Evolutionary conservation across 2,113 vertebrate species (phyloP).

Genomic region (Syngnathus floridae): DNA sequence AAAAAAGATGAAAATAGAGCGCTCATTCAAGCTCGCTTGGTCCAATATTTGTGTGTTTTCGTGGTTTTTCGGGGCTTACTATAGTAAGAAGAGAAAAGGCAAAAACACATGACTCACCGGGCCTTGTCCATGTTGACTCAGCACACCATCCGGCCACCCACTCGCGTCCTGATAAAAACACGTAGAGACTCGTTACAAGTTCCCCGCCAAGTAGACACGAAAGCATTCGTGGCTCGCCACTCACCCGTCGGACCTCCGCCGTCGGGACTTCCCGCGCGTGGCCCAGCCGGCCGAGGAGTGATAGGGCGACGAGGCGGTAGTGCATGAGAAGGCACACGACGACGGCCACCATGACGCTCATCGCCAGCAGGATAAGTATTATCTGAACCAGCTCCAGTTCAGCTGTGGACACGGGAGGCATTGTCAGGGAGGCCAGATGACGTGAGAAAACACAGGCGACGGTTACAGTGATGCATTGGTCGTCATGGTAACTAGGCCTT

Average conservation of each 20-base stretch:
- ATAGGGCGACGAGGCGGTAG: conserved; percentile 81
- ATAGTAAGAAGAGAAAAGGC: background rate
- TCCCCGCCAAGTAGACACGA: no score
- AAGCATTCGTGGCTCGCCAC: background rate
- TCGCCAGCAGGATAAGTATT: conserved; percentile 84
- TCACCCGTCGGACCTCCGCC: conserved; percentile 68
- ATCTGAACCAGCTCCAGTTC: conserved; percentile 90
- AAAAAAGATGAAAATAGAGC: background rate
- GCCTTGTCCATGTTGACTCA: conserved; percentile 11
- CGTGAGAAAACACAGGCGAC: background rate
- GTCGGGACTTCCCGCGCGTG: conserved; percentile 74
- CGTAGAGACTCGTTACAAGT: background rate
- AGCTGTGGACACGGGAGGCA: conserved; percentile 59
- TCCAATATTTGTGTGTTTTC: background rate
- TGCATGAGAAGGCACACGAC: conserved; percentile 86
- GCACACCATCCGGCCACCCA: conserved; percentile 7
- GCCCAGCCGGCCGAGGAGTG: conserved; percentile 79
- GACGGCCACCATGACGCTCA: conserved; percentile 85
- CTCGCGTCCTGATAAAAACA: conserved; percentile 13
- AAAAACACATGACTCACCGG: conserved; percentile 16
- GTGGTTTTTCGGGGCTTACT: background rate
- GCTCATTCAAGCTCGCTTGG: background rate
- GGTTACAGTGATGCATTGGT: background rate
- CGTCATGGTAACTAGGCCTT: conserved; percentile 1
- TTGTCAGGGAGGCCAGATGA: background rate